Conservation (phyloP, 1,140 invertebrate species). For the Pseudomyrmex flavicornis region DNA sequence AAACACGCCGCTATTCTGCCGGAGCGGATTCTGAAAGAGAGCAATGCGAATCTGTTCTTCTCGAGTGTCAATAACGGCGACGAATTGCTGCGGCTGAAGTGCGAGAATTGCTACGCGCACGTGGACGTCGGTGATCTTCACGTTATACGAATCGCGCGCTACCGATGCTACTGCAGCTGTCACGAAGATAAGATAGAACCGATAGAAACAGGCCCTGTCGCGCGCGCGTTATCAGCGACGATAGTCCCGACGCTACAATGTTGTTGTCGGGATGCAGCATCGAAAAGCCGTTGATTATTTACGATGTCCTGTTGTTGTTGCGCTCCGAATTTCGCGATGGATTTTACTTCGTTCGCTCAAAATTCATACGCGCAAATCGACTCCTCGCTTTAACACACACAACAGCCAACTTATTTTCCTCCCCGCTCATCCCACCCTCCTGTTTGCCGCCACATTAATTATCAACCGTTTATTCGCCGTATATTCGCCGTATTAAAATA, state of each 20-base stretch:
- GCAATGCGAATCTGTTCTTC: constrained; percentile 73
- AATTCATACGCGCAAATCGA: constrained; percentile 21
- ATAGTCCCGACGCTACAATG: constrained; percentile 26
- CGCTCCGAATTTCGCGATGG: constrained; percentile 36
- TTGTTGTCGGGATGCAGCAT: constrained; percentile 45
- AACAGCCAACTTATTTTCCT: constrained; percentile 8
- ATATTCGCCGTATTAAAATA: constrained; percentile 14
- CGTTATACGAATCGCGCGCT: constrained; percentile 70
- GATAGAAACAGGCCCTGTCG: constrained; percentile 55
- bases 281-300: constrained; percentile 59
- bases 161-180: constrained; percentile 72
- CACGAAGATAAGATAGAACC: constrained; percentile 42
- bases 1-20: constrained; percentile 64
- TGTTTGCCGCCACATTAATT: constrained; percentile 14
- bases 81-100: constrained; percentile 68
- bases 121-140: constrained; percentile 75
- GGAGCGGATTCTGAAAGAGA: constrained; percentile 60
- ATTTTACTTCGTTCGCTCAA: constrained; percentile 22
- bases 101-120: constrained; percentile 64
- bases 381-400: constrained; percentile 16
- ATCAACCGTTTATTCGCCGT: not conserved
- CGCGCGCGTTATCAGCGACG: constrained; percentile 33
- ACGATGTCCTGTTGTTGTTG: constrained; percentile 15
- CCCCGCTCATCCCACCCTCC: not conserved
- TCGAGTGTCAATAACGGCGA: constrained; percentile 71